A percentile compares a stretch with the other conserved stretches of the same genome.
These are phyloP conservation scores for Omphaloscelis lunosa DNA, from an alignment of 2,888 invertebrate genomes.

Conservation along the genomic window DNA sequence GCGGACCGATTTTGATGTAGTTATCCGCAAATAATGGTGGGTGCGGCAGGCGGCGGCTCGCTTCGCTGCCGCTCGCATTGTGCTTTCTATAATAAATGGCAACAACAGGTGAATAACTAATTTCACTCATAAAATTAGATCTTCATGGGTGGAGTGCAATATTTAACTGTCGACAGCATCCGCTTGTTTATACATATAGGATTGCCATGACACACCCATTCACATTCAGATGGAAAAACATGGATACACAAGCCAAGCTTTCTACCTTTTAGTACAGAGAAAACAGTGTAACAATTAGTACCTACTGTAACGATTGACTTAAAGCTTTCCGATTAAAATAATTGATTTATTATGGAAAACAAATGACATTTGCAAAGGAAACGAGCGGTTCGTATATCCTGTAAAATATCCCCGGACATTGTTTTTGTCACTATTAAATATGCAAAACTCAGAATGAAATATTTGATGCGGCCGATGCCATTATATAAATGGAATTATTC, in stretches of 20 bases:
- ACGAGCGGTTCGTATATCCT: slow-evolving; percentile 70
- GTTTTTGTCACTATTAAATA: slow-evolving; percentile 87
- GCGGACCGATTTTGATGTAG: slow-evolving; percentile 76
- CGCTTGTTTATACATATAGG: slow-evolving; percentile 75
- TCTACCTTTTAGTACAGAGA: slow-evolving; percentile 36
- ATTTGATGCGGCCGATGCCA: slow-evolving; percentile 88
- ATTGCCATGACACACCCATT: slow-evolving; percentile 78
- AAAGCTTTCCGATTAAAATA: slow-evolving; percentile 67
- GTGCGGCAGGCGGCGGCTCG: slow-evolving; percentile 80
- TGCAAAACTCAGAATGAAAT: slow-evolving; percentile 87
- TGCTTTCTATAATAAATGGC: slow-evolving; percentile 88
- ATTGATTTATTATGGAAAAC: slow-evolving; percentile 71
- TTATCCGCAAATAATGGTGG: slow-evolving; percentile 85
- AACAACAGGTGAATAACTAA: slow-evolving; percentile 91
- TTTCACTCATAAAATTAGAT: slow-evolving; percentile 90
- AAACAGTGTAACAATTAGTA: slow-evolving; percentile 38
- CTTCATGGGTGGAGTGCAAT: slow-evolving; percentile 89
- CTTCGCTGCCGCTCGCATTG: slow-evolving; percentile 85
- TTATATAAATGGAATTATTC: slow-evolving; percentile 89
- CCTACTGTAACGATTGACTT: slow-evolving; percentile 46
- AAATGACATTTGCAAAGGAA: slow-evolving; percentile 68
- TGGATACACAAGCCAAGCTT: slow-evolving; percentile 32
- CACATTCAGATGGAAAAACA: slow-evolving; percentile 70
- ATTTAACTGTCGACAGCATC: slow-evolving; percentile 87
- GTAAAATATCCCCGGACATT: slow-evolving; percentile 79